Evolutionary conservation across 1,140 invertebrate species (phyloP).

Genomic region (Oryzaephilus surinamensis): DNA sequence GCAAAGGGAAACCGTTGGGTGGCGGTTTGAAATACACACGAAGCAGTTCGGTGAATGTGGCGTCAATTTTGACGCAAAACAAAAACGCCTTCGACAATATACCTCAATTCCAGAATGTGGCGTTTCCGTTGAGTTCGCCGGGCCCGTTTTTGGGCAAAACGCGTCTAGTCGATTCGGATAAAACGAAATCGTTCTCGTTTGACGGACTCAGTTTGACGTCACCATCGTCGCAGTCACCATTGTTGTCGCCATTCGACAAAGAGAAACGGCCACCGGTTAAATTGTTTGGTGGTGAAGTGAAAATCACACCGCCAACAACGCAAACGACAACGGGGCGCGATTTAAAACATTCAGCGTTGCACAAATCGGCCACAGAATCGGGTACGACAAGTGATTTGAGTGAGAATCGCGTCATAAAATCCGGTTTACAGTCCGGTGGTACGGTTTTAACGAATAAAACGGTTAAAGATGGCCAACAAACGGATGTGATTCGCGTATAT

Average conservation of each 20-base stretch:
- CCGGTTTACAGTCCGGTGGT: conserved; percentile 61
- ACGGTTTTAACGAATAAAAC: conserved; percentile 49
- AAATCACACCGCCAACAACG: conserved; percentile 40
- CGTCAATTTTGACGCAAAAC: conserved; percentile 35
- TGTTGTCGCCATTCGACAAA: conserved; percentile 19
- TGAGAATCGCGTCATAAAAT: conserved; percentile 49
- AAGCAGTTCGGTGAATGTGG: conserved; percentile 35
- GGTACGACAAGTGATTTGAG: conserved; percentile 33
- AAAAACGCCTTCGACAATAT: conserved; percentile 34
- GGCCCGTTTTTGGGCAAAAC: conserved; percentile 70
- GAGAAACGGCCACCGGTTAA: conserved; percentile 46
- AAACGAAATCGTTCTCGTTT: conserved; percentile 34
- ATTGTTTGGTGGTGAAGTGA: conserved; percentile 69
- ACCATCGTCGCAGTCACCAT: conserved; percentile 1
- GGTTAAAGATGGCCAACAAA: conserved; percentile 1
- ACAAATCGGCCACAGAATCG: no score
- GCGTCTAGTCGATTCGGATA: conserved; percentile 53
- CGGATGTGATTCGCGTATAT: background rate
- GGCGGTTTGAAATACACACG: conserved; percentile 28
- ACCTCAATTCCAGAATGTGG: conserved; percentile 31
- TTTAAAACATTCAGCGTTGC: no score
- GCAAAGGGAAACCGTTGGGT: conserved; percentile 30
- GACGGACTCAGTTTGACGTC: conserved; percentile 21
- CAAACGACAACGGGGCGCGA: no score
- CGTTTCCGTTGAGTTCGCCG: conserved; percentile 57